Conservation (phyloP, 2,888 invertebrate species). For the Brenthis hecate region DNA sequence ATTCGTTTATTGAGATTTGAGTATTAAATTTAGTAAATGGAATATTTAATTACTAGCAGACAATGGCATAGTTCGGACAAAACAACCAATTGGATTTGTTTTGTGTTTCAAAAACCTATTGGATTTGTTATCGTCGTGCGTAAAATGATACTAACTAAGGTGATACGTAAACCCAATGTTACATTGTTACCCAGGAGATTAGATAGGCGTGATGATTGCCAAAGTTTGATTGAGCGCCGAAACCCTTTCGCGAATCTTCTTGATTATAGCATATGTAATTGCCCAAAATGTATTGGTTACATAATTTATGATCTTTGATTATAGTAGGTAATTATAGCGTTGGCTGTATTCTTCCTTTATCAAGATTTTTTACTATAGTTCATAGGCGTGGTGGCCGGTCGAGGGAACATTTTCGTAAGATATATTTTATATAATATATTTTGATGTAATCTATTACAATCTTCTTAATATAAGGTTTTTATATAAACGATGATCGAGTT, state of each 20-base stretch:
- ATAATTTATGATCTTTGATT: slow-evolving; percentile 24
- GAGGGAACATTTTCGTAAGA: too few species aligned
- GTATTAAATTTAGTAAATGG: neutral
- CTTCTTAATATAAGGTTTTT: too few species aligned
- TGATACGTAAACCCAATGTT: slow-evolving; percentile 65
- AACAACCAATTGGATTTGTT: slow-evolving; percentile 50
- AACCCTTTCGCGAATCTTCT: slow-evolving; percentile 71
- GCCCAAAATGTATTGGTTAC: slow-evolving; percentile 50
- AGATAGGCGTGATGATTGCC: slow-evolving; percentile 77
- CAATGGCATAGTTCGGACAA: slow-evolving; percentile 15
- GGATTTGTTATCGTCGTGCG: slow-evolving; percentile 64
- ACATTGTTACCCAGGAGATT: slow-evolving; percentile 75
- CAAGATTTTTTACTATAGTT: neutral
- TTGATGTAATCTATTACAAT: too few species aligned
- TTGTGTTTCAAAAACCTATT: too few species aligned
- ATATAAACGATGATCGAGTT: too few species aligned
- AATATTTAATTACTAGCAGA: slow-evolving; percentile 8
- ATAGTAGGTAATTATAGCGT: neutral
- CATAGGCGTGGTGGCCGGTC: neutral
- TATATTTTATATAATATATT: too few species aligned
- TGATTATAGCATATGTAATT: slow-evolving; percentile 71
- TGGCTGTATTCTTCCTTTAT: neutral
- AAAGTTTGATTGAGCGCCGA: slow-evolving; percentile 76
- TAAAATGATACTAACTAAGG: slow-evolving; percentile 68
- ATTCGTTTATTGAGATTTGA: neutral